Percentiles rank a stretch among this genome's conserved stretches.
Conservation (phyloP, 2,888 invertebrate species). For the Crioceris asparagi region DNA sequence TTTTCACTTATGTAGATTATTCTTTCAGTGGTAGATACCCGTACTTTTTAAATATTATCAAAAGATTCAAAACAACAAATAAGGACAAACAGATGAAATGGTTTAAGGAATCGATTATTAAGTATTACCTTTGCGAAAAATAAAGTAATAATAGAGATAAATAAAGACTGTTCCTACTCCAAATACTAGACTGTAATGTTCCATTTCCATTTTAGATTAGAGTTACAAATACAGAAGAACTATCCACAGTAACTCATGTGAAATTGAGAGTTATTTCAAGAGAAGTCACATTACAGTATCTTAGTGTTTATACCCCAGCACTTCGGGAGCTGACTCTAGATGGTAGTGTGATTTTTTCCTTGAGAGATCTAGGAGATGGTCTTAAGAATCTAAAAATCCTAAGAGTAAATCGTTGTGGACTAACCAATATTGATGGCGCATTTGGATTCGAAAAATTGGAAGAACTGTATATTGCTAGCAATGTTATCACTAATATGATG, state of each 20-base stretch:
- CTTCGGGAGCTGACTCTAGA: slow-evolving; percentile 51
- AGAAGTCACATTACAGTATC: slow-evolving; percentile 51
- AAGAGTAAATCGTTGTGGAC: slow-evolving; percentile 52
- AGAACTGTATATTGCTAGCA: slow-evolving; percentile 52
- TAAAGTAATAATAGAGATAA: too few relatives aligned
- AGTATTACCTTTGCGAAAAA: too few relatives aligned
- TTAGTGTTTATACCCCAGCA: slow-evolving; percentile 51
- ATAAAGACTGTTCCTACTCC: too few relatives aligned
- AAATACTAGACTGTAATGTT: too few relatives aligned
- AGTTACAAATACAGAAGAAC: slow-evolving; percentile 38
- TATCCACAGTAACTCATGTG: slow-evolving; percentile 45
- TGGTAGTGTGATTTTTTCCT: slow-evolving; percentile 54
- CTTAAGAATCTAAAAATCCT: slow-evolving; percentile 48
- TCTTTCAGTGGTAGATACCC: too few relatives aligned
- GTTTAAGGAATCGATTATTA: too few relatives aligned
- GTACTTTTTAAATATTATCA: too few relatives aligned
- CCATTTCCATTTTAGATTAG: slow-evolving; percentile 32
- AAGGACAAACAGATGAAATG: too few relatives aligned
- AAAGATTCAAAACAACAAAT: too few relatives aligned
- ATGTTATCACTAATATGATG: slow-evolving; percentile 50
- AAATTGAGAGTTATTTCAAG: slow-evolving; percentile 55
- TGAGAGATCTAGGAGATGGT: slow-evolving; percentile 58
- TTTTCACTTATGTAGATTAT: too few relatives aligned
- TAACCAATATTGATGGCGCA: slow-evolving; percentile 56
- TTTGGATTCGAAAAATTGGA: slow-evolving; percentile 51